A percentile compares a stretch with the other conserved stretches of the same genome.
phyloP scores from a whole-genome alignment of 2,113 vertebrate genomes.

The Thermophis baileyi region DNA sequence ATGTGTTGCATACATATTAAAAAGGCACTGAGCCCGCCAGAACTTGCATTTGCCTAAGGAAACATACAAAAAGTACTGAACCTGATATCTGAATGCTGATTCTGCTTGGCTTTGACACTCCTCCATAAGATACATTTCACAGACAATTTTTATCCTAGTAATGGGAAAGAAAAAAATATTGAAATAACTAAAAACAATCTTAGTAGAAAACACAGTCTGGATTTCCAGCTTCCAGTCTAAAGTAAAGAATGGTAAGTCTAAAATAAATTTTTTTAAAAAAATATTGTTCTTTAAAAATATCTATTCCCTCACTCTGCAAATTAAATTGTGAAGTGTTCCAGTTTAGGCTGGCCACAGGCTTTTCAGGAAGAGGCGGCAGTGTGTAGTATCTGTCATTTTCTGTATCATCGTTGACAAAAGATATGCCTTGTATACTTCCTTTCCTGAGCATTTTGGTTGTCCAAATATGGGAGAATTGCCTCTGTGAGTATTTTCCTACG shows the following conservation, averaged over 20 bases:
- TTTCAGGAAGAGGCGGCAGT: not conserved
- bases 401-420: not conserved
- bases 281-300: not conserved
- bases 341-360: not conserved
- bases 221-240: not conserved
- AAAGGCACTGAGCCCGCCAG: not conserved
- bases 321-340: not conserved
- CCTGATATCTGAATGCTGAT: not conserved
- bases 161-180: not conserved
- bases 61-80: not conserved
- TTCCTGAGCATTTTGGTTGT: not conserved
- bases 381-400: not conserved
- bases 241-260: not conserved
- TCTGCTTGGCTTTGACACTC: not conserved
- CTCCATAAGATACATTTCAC: not conserved
- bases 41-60: not conserved
- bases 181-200: not conserved
- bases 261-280: not conserved
- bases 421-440: not conserved
- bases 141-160: not conserved
- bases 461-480: not conserved
- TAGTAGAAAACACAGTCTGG: not conserved
- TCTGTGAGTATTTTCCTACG: not conserved
- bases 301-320: not conserved
- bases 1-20: not conserved